Base-by-base conservation (phyloP, 1,140 invertebrate genomes). In the Galendromus occidentalis region DNA sequence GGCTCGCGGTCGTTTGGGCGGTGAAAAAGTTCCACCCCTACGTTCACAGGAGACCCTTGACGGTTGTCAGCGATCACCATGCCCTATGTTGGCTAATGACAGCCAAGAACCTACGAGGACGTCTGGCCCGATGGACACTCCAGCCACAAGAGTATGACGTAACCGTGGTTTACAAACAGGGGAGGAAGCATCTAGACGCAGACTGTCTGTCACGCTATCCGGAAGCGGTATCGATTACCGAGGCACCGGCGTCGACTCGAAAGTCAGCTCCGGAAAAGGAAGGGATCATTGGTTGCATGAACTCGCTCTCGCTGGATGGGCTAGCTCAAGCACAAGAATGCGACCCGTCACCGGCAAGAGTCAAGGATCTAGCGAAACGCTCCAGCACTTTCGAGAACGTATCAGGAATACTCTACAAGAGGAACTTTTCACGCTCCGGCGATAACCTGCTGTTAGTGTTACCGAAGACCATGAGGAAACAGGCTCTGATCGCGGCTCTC, bases 11-110 rank as follows among this genome's bases (percentile, higher is more conserved):
- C 7, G 69, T 76, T 18, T 77, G 71, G 71, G 72, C 73, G 1
- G 70, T 76, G 39, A 69, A 76, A 65, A 74, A 76, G 64, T 79
- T 77, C 66, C 66, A 74, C 42, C 69, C 71, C 6, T 81, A 77
- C 69, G 45, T 79, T 4, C 71, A 65, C 55, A 67, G 72, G 1
- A 64, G 71, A 2, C 39, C 70, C 4, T 4, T 70, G 28, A 12
- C 18, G 0, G 42, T 68, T 7, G 65, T 70, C 20, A 6, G 66
- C 1, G 68, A 69, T 39, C 69, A 51, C 42, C 6, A 22, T 4
- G 39, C 44, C 9, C 41, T 70, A 67, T 72, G 47, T 71, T 75
- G 67, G 69, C 47, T 41, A 7, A 42, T 18, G 44, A 71, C 20
- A 42, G 18, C 76, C 22, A 73, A 71, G 17, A 71, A 76, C 65